Conservation (phyloP, 1,140 invertebrate genomes). For the Drosophila bocki region DNA sequence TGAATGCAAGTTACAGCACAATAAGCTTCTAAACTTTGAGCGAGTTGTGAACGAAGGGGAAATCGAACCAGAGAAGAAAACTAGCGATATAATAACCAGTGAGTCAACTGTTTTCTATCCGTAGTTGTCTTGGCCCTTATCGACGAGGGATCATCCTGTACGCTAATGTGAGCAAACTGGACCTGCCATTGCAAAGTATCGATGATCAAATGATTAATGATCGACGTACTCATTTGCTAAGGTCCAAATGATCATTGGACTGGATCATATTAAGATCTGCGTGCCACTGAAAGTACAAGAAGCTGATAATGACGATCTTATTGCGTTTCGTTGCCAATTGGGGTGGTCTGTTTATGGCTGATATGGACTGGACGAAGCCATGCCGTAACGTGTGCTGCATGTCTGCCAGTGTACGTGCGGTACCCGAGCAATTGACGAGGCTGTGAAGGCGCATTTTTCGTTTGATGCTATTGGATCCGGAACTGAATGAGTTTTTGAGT, state of each 20-base stretch:
- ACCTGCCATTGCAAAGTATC: too few species aligned
- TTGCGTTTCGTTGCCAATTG: too few species aligned
- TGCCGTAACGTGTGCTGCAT: background rate
- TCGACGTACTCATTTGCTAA: background rate
- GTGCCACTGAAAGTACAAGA: background rate
- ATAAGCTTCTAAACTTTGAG: background rate
- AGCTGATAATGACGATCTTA: background rate
- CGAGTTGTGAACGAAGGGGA: background rate
- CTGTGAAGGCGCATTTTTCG: too few species aligned
- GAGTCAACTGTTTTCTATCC: background rate
- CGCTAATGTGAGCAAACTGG: too few species aligned
- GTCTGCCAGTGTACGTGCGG: background rate
- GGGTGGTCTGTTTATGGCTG: too few species aligned
- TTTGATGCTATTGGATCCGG: background rate
- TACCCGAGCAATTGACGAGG: too few species aligned
- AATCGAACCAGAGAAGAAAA: background rate
- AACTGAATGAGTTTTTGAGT: background rate
- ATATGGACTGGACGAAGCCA: too few species aligned
- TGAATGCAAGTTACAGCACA: background rate
- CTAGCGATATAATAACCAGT: background rate
- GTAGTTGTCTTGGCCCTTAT: background rate
- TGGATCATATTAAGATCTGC: background rate
- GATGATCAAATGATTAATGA: too few species aligned
- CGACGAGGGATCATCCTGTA: too few species aligned
- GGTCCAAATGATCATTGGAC: background rate